Base-by-base conservation (phyloP, 2,113 vertebrate species). In the Corythoichthys haematopterus region DNA sequence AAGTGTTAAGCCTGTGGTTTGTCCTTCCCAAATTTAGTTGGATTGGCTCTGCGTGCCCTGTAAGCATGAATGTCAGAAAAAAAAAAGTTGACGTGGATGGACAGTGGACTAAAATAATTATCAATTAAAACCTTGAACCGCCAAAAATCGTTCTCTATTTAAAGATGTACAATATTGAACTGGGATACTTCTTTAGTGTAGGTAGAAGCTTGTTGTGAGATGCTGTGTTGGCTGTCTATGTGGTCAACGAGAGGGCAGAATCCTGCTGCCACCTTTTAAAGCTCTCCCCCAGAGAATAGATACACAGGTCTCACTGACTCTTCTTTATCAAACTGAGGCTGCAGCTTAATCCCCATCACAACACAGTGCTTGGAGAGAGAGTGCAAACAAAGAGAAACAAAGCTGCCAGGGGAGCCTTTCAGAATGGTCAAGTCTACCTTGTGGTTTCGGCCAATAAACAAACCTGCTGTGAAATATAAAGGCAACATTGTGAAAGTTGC, bases 231-330 rank as follows among this genome's bases (percentile, higher is more conserved):
- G 68, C 55, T 46, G 45, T 77, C 61, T 79, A 64, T 63, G 55
- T 79, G 76, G 76, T 77, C 69, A 75, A 71, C 3, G 15, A 73
- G 71, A 75, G 68, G 79, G 62, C 69, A 75, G 61, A 37, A 43
- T 47, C 68, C 59, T 57, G 64, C 63, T 69, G 74, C 62, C 76
- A 66, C 62, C 51, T 65, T 66, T 75, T 77, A 74, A 36, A 74
- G 72, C 72, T 43, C 70, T 62, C 53, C 66, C 74, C 63, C 48
- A 48, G 59, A 74, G 57, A 60, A 69, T 52, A 47, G 61, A 70
- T 58, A 65, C 71, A 57, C 20, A 45, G n/a, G 20, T 80, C 60
- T 72, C 68, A 65, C 48, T 76, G 61, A 75, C 61, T 76, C 71
- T 28, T 73, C 59, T 73, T 62, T 52, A 79, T 76, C 78, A 77